Base-by-base conservation (phyloP, 1,140 invertebrate species). In the Rhopalosiphum padi region DNA sequence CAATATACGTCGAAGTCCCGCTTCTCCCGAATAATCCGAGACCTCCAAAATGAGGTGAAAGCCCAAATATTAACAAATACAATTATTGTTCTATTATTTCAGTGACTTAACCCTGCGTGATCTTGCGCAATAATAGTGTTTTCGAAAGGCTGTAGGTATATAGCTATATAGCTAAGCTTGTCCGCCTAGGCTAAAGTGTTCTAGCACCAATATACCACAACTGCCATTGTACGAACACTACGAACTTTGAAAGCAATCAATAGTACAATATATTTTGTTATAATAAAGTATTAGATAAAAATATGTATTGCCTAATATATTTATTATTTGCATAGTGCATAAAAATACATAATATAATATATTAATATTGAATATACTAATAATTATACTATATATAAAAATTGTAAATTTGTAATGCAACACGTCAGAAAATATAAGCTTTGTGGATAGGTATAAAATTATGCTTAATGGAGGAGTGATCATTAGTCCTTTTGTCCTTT, bases 261-360 rank as follows among this genome's bases (percentile, higher is more conserved):
- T 77, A n/a, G 3, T 68, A 68, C 23, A 18, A n/a, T n/a, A n/a
- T n/a, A n/a, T n/a, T 68, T 68, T 18, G n/a, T 51, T 51, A 35
- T 22, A 51, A 88, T 85, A 85, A 85, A 41, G 23, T 85, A 85
- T 85, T 85, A 85, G 83, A 85, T 85, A 85, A 41, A 41, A 85
- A 41, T 25, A 5, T 25, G 9, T 30, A 30, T 82, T 68, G 37
- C 43, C 55, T 82, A 68, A 46, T 53, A 30, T 68, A 35, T 91
- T 55, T n/a, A 41, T 55, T 60, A 35, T 37, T 30, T 43, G 1
- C 4, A 41, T 30, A 43, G 15, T 6, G 4, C 11, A n/a, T 37
- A 86, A 18, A 88, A 43, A 77, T n/a, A 77, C 60, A 18, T 77
- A 77, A n/a, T 77, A 18, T 41, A 41, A 41, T 41, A 41, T 41